phyloP scores from a whole-genome alignment of 2,113 vertebrate species.

The Syngnathus scovelli region DNA sequence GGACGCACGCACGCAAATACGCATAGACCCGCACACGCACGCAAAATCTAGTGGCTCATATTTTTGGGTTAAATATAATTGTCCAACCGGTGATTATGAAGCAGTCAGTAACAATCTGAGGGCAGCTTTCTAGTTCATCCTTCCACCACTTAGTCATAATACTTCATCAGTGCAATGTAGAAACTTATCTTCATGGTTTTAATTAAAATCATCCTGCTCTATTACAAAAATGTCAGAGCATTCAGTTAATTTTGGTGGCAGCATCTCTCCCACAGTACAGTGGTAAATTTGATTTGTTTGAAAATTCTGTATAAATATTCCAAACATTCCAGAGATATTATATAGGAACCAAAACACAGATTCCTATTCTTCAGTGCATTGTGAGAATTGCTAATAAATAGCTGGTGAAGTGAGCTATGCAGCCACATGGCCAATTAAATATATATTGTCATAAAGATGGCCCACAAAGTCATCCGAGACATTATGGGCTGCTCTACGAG shows the following conservation, averaged over 20 bases:
- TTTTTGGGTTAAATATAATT: background rate
- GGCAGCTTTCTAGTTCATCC: background rate
- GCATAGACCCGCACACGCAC: too few relatives aligned
- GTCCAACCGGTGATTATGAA: background rate
- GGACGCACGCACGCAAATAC: too few relatives aligned
- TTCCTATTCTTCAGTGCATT: slow-evolving; percentile 41
- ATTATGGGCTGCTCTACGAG: slow-evolving; percentile 89
- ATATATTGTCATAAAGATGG: slow-evolving; percentile 99
- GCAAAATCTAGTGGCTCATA: background rate
- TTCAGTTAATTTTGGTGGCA: slow-evolving; percentile 22
- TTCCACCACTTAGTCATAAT: slow-evolving; percentile 26
- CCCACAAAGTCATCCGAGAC: slow-evolving; percentile 98
- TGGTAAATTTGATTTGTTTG: background rate
- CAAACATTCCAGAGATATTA: slow-evolving; percentile 1
- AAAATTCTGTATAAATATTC: slow-evolving; percentile 13
- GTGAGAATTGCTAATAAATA: slow-evolving; percentile 27
- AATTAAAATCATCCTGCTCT: slow-evolving; percentile 13
- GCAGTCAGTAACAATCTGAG: background rate
- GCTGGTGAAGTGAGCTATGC: slow-evolving; percentile 68
- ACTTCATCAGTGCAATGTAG: slow-evolving; percentile 42
- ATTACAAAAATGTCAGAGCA: slow-evolving; percentile 9
- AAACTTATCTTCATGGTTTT: slow-evolving; percentile 24
- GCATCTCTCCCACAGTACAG: slow-evolving; percentile 34
- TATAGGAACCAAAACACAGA: background rate
- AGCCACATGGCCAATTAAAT: slow-evolving; percentile 97